Conservation (phyloP, 2,113 vertebrate genomes). For the Ciconia maguari region DNA sequence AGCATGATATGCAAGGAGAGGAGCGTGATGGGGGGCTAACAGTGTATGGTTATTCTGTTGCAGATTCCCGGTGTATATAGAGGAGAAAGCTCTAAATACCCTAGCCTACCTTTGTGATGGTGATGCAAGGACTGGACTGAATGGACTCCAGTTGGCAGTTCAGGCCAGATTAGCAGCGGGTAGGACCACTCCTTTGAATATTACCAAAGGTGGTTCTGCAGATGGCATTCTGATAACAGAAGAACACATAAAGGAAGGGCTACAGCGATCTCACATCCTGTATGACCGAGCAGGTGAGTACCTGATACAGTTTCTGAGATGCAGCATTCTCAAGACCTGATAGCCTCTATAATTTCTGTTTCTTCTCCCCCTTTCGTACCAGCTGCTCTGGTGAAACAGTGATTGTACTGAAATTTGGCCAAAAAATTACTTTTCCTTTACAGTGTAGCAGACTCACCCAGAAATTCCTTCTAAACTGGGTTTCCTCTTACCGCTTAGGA, state of each 20-base stretch:
- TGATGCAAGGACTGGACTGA: constrained; percentile 89
- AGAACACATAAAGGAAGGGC: constrained; percentile 89
- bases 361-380: neutral
- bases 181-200: constrained; percentile 17
- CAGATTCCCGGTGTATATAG: constrained; percentile 83
- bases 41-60: constrained; percentile 25
- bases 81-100: constrained; percentile 89
- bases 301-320: neutral
- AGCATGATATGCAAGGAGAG: neutral
- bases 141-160: constrained; percentile 90
- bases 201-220: neutral
- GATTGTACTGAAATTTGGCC: neutral
- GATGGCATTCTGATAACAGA: constrained; percentile 82
- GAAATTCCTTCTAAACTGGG: neutral
- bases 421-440: neutral
- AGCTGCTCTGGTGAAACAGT: neutral
- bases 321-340: neutral
- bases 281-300: constrained; percentile 93
- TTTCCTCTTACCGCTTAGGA: neutral
- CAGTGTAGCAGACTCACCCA: neutral
- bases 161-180: constrained; percentile 80
- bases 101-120: constrained; percentile 92
- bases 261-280: constrained; percentile 93
- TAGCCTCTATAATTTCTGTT: neutral
- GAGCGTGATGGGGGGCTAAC: neutral